Evolutionary conservation across 2,888 invertebrate species (phyloP).

Genomic region (Hydrotaea diabolus): DNA sequence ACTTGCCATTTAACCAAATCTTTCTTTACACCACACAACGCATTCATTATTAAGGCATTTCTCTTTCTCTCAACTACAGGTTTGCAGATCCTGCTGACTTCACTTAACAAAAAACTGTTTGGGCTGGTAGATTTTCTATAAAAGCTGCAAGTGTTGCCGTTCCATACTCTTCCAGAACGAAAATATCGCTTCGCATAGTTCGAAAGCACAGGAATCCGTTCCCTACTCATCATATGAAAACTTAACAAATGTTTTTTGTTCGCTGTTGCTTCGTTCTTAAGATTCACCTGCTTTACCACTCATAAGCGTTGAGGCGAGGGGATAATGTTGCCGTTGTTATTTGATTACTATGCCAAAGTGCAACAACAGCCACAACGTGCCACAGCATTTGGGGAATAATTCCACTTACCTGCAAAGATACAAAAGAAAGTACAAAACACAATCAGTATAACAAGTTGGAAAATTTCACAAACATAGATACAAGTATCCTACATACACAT

Average conservation of each 20-base stretch:
- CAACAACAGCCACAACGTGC: conserved; percentile 1
- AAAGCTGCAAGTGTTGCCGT: no score
- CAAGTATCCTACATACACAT: neutral
- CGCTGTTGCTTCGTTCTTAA: neutral
- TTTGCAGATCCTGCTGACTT: no score
- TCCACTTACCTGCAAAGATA: conserved; percentile 61
- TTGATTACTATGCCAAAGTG: conserved; percentile 14
- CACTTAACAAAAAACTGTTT: no score
- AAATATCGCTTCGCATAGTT: no score
- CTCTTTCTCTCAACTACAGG: no score
- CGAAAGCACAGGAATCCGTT: neutral
- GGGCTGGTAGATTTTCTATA: no score
- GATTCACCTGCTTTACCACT: conserved; percentile 14
- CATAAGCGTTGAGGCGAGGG: conserved; percentile 38
- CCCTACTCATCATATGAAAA: conserved; percentile 21
- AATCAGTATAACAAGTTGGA: conserved; percentile 34
- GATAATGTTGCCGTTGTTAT: conserved; percentile 18
- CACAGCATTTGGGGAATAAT: conserved; percentile 25
- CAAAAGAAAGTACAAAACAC: conserved; percentile 14
- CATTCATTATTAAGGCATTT: no score
- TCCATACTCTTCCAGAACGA: no score
- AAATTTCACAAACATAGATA: conserved; percentile 18
- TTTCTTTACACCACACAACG: no score
- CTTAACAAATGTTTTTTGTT: conserved; percentile 24
- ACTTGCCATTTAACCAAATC: no score